phyloP scores from a whole-genome alignment of 2,888 invertebrate genomes.

The Melanophora roralis region DNA sequence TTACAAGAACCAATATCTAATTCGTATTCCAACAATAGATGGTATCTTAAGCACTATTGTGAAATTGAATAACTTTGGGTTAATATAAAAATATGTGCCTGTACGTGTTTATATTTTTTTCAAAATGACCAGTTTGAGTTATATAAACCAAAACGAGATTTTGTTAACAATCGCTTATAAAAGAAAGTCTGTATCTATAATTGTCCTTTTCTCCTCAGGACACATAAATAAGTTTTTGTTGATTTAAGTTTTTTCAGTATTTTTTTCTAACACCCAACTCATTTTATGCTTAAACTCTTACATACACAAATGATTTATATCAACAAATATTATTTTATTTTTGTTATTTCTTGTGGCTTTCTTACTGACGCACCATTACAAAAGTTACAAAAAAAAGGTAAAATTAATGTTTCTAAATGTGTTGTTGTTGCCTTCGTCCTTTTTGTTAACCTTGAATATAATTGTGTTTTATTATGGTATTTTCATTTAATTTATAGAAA shows the following conservation, averaged over 20 bases:
- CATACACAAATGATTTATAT: neutral
- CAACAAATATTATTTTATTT: conserved; percentile 8
- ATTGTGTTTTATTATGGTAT: conserved; percentile 35
- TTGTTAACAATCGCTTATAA: neutral
- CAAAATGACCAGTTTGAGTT: conserved; percentile 1
- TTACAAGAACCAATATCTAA: neutral
- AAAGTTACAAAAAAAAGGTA: neutral
- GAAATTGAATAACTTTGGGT: neutral
- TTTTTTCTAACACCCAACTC: neutral
- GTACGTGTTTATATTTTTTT: neutral
- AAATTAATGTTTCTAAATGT: neutral
- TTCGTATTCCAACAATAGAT: neutral
- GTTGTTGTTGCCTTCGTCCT: conserved; percentile 21
- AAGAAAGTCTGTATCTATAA: neutral
- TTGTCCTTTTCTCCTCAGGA: neutral
- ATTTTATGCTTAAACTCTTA: conserved; percentile 10
- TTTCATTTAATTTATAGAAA: conserved; percentile 37
- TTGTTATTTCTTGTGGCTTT: neutral
- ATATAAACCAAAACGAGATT: neutral
- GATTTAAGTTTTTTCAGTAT: neutral
- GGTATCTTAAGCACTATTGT: conserved; percentile 1
- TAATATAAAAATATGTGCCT: neutral
- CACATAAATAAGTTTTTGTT: neutral
- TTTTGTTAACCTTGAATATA: conserved; percentile 27
- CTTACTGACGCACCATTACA: neutral